Base-by-base conservation (phyloP, 2,797 vertebrate species). In the Dendrocincla tyrannina region DNA sequence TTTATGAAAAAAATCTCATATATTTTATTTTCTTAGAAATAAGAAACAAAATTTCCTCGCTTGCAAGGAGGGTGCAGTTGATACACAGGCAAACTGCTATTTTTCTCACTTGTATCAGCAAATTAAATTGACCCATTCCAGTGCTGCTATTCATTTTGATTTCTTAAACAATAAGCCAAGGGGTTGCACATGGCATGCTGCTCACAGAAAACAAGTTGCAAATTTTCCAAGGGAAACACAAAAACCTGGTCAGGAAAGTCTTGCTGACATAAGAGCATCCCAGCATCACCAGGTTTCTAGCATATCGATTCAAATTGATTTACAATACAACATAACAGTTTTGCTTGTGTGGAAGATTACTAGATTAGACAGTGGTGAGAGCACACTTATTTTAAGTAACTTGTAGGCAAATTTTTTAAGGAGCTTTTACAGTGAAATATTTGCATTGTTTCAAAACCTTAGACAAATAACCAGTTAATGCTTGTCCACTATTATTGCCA, bases 141-240 rank as follows among this genome's bases (percentile, higher is more conserved):
- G 22, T 72, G 63, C 30, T 84, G 41, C 19, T 84, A 5, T 55
- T 83, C 80, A 49, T 33, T 88, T 89, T 41, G 41, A 28, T 10
- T 28, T 9, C 15, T 70, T 86, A 69, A 93, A n/a, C 15, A 85
- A 22, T 44, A 76, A 58, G 22, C 5, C 17, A 33, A 39, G 16
- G 12, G 10, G 3, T 50, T 50, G 28, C 1, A 0, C 14, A 30
- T 7, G 22, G 32, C 23, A 46, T 3, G 1, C 9, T 75, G n/a
- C 37, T 75, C 28, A 22, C 10, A 69, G 41, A 11, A 42, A 83
- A 77, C 5, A 70, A 47, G 22, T 5, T 46, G 17, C 22, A 46
- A n/a, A 30, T 85, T 86, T 58, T 86, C 28, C 11, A n/a, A n/a
- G 10, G 25, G 13, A 66, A 39, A 33, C 39, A 50, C 4, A 33